Base-by-base conservation (phyloP, 1,140 invertebrate genomes). In the Philotrypesis tridentata region DNA sequence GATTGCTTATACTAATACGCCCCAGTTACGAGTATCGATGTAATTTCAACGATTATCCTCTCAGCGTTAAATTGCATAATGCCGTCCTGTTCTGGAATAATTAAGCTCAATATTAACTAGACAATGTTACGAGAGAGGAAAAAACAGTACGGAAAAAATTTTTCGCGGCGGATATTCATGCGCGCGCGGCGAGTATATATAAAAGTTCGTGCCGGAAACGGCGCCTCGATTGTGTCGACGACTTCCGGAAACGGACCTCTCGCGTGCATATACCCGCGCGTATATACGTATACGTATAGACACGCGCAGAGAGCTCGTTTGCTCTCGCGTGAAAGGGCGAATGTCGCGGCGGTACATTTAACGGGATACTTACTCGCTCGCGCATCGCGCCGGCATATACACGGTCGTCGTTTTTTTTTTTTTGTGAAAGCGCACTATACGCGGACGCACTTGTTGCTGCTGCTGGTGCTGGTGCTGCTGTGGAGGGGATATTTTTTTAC, bases 161-260 rank as follows among this genome's bases (percentile, higher is more conserved):
- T 29, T 55, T 4, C 78, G 60, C 70, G 48, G 23, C 82, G 84
- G 85, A 85, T 86, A 79, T 83, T 84, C 86, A 76, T 82, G 79
- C 83, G 79, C 48, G 7, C 40, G n/a, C n/a, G n/a, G 1, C 9
- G 37, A 40, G 37, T 40, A 9, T 40, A 40, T 40, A 48, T 48
- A 86, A 68, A 80, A 77, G 68, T 79, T 75, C 82, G 40, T 71
- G 74, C 85, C 85, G 87, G 88, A 88, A 40, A 33, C 29, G 29
- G 23, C 21, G 61, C 67, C 82, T 55, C 82, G 67, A 79, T 78
- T 78, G 85, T 79, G 80, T 61, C 48, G 78, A 70, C 40, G 70
- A 78, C 82, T 72, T 85, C 84, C 86, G 87, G 85, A 86, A 85
- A 80, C 78, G 83, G 83, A 72, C 23, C 61, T 82, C 73, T 31